Conservation (phyloP, 2,113 vertebrate genomes). For the Agelaius tricolor region DNA sequence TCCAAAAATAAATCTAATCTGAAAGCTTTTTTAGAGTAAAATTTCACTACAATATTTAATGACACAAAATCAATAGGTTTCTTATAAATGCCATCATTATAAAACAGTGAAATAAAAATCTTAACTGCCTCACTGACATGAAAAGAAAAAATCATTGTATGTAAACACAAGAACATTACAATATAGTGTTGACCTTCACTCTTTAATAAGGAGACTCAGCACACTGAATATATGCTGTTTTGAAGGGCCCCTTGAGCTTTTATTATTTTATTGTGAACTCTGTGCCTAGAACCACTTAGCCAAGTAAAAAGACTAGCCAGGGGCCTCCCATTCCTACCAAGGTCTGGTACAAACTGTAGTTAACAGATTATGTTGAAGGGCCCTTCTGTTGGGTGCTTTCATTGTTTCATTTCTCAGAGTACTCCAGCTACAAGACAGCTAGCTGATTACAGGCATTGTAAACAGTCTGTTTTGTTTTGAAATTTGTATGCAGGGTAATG, state of each 20-base stretch:
- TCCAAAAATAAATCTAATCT: not conserved
- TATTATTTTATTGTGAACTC: constrained; percentile 52
- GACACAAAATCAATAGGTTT: not conserved
- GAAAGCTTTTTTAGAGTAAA: not conserved
- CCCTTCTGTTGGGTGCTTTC: constrained; percentile 4
- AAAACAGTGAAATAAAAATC: not conserved
- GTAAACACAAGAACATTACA: not conserved
- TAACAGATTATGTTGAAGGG: constrained; percentile 43
- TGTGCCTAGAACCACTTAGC: constrained; percentile 50
- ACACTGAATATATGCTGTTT: not conserved
- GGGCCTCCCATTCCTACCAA: not conserved
- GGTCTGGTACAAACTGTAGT: constrained; percentile 36
- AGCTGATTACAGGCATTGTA: constrained; percentile 42
- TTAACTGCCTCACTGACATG: not conserved
- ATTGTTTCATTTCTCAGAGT: constrained; percentile 41
- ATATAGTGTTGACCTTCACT: not conserved
- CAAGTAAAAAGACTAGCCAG: constrained; percentile 56
- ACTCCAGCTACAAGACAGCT: constrained; percentile 27
- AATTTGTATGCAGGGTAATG: constrained; percentile 20
- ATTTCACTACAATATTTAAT: not conserved
- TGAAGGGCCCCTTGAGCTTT: constrained; percentile 29
- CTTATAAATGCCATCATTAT: not conserved
- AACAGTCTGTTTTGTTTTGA: constrained; percentile 52
- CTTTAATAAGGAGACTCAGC: not conserved
- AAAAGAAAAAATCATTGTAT: not conserved